Evolutionary conservation across 2,113 vertebrate genomes (phyloP), one percentile per base, ranked within the genome.

Genomic region (Burhinus bistriatus): DNA sequence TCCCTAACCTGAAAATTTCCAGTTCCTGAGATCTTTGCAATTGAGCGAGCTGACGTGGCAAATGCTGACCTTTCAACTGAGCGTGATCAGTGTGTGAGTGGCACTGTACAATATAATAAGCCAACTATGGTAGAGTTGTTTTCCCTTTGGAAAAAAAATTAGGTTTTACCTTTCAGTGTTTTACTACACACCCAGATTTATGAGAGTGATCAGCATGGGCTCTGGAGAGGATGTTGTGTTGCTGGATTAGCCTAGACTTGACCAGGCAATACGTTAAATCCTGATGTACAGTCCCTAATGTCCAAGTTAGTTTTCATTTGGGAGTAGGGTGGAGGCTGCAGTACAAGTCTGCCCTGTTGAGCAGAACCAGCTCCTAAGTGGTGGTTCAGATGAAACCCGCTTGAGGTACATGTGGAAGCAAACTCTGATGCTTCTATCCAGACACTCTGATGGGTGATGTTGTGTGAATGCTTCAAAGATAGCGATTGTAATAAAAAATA

Each of bases 61-160:
- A 80, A 47, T 47, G 44, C 71, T 86, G 79, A 20, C 36, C 42
- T 70, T 57, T 22, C 1, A 4, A 51, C 14, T 44, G 47, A 59
- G 75, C 13, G 54, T 1, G 0, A 34, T 64, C 51, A 49, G 34
- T 0, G 0, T 34, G 51, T 13, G 40, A 68, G 29, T 42, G 62
- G 11, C 58, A 40, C 6, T 18, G 54, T 44, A 15, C 51, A 15
- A 5, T 36, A 30, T 47, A 68, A 58, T 12, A 15, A 55, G 10
- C 19, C 45, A 70, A 36, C 26, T 71, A 36, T 38, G n/a, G 47
- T 38, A 38, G n/a, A 29, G n/a, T 52, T 70, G 47, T 38, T 18
- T 69, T 57, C 64, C 49, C n/a, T 12, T 0, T 34, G 57, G 55
- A 5, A 27, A 44, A 25, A 29, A 21, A 3, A 2, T 3, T 4